phyloP scores from a whole-genome alignment of 2,797 vertebrate species.

The Betta splendens region DNA sequence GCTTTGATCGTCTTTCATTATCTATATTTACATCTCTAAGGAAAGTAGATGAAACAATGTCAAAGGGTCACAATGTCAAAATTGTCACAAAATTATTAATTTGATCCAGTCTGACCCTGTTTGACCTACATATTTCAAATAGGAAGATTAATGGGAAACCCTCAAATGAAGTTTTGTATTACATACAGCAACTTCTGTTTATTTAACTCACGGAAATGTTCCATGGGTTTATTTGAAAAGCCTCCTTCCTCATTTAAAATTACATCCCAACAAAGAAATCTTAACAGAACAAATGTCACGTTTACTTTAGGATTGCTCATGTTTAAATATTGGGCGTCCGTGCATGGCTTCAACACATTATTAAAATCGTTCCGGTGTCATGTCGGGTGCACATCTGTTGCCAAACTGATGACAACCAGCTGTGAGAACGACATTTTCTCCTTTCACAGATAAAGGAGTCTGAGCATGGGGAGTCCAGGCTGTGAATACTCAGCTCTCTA shows the following conservation, averaged over 20 bases:
- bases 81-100: too few relatives aligned
- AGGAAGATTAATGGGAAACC: too few relatives aligned
- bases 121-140: neutral
- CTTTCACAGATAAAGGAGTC: conserved; percentile 21
- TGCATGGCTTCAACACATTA: conserved; percentile 29
- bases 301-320: conserved; percentile 59
- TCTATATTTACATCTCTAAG: conserved; percentile 9
- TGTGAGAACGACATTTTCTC: conserved; percentile 7
- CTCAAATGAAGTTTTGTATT: neutral
- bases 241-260: conserved; percentile 41
- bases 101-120: neutral
- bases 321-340: conserved; percentile 59
- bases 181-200: neutral
- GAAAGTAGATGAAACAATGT: too few relatives aligned
- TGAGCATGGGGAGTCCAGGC: conserved; percentile 86
- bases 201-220: conserved; percentile 1
- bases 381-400: neutral
- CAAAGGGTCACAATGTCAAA: too few relatives aligned
- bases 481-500: conserved; percentile 71
- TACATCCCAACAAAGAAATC: conserved; percentile 57
- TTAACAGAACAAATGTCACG: conserved; percentile 48
- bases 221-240: conserved; percentile 5
- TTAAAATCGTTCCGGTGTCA: conserved; percentile 36
- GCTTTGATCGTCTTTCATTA: neutral
- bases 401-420: conserved; percentile 1